Base-by-base conservation (phyloP, 2,113 vertebrate species). In the Lates calcarifer region DNA sequence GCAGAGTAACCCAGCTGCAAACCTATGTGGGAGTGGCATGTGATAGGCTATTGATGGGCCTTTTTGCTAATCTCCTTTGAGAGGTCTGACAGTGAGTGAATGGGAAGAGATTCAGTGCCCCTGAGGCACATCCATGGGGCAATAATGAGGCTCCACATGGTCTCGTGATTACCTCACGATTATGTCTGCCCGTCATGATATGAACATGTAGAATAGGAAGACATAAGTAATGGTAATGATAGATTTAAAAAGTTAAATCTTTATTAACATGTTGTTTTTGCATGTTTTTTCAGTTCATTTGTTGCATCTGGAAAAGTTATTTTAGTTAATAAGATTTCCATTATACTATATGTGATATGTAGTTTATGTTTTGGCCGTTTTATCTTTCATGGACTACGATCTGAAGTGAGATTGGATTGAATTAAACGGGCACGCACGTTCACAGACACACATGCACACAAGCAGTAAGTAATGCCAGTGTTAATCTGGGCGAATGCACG, bases 21-120 rank as follows among this genome's bases (percentile, higher is more conserved):
- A 84, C 72, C 47, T 64, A 45, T 39, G 57, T 28, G 78, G 67
- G 81, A 83, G 75, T 43, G 72, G 79, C 73, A 18, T 75, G 67
- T 63, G 85, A 90, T 82, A 1, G n/a, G 31, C 43, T 84, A 77
- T 83, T 83, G 92, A 92, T 81, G 77, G 88, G 72, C 53, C 39
- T 79, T 80, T 80, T 73, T 51, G 71, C 82, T 91, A 85, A 92
- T 91, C 64, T 66, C 47, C 58, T 66, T 18, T 74, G 90, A 87
- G 62, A 61, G 73, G 57, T 74, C 68, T 89, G 77, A 89, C 87
- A 69, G 68, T 74, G 85, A 89, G 74, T 41, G 70, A 87, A 81
- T 45, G 58, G 85, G 65, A 51, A 60, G 67, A 62, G 75, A 90
- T 73, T 84, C 17, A 56, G 57, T 67, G 58, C 80, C 83, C 82